phyloP scores from a whole-genome alignment of 2,888 invertebrate genomes.

The Idaea dimidiata region DNA sequence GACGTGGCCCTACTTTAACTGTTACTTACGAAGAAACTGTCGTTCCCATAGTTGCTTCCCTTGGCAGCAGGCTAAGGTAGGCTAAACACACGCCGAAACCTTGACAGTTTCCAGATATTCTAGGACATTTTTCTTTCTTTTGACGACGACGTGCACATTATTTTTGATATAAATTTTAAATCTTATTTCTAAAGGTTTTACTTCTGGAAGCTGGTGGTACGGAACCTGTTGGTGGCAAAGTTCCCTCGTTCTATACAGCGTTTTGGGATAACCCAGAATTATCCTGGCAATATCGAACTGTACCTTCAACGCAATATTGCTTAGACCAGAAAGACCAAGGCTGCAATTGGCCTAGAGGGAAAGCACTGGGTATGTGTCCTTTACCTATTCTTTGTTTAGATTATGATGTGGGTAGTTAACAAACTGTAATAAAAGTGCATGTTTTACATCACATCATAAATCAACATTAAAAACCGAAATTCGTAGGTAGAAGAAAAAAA shows the following conservation, averaged over 20 bases:
- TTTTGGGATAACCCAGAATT: constrained; percentile 78
- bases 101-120: too few relatives aligned
- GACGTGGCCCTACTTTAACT: too few relatives aligned
- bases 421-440: too few relatives aligned
- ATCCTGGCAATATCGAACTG: constrained; percentile 84
- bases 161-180: not conserved
- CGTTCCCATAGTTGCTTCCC: too few relatives aligned
- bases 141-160: not conserved
- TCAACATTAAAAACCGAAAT: too few relatives aligned
- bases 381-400: not conserved
- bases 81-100: too few relatives aligned
- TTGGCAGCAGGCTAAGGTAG: too few relatives aligned
- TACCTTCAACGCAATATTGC: constrained; percentile 77
- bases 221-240: constrained; percentile 79
- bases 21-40: too few relatives aligned
- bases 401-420: not conserved
- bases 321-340: constrained; percentile 76
- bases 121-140: not conserved
- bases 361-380: constrained; percentile 82
- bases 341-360: constrained; percentile 86
- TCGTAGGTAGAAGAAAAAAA: too few relatives aligned
- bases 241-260: constrained; percentile 80
- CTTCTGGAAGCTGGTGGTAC: constrained; percentile 81
- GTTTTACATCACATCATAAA: too few relatives aligned
- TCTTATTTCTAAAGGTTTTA: constrained; percentile 43